These are phyloP conservation scores for Hanleya hanleyi DNA, from an alignment of 2,888 invertebrate species.

Conservation along the genomic window DNA sequence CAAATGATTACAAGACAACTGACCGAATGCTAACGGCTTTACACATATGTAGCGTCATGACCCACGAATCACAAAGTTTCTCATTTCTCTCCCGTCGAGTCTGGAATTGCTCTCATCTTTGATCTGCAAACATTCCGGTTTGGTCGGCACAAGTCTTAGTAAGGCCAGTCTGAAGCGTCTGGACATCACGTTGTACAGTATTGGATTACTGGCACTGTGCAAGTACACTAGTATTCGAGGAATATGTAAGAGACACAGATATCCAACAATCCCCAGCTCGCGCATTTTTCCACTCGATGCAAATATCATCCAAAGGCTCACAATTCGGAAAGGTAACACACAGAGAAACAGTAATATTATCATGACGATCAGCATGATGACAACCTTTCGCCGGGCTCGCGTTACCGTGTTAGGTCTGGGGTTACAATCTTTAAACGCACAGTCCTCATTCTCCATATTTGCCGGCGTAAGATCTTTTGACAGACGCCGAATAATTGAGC, in stretches of 20 bases:
- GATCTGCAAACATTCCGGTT: neutral
- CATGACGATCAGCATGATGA: neutral
- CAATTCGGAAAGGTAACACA: neutral
- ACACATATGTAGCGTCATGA: too few species aligned
- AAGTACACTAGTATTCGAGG: neutral
- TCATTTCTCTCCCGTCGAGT: neutral
- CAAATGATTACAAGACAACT: too few species aligned
- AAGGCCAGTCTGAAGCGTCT: neutral
- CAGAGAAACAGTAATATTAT: neutral
- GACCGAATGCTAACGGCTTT: too few species aligned
- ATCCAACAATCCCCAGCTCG: neutral
- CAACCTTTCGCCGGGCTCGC: neutral
- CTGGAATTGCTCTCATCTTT: neutral
- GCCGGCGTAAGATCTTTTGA: neutral
- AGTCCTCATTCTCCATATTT: neutral
- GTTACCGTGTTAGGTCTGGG: neutral
- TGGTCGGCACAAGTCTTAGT: neutral
- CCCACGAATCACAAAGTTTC: too few species aligned
- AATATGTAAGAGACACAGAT: neutral
- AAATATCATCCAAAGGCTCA: conserved; percentile 5
- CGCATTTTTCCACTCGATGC: neutral
- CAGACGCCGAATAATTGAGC: neutral
- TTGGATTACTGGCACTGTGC: neutral
- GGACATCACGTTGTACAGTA: conserved; percentile 1
- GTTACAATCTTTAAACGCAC: neutral